A percentile compares a stretch with the other conserved stretches of the same genome.
phyloP scores from a whole-genome alignment of 2,113 vertebrate genomes.

The Lepus americanus region DNA sequence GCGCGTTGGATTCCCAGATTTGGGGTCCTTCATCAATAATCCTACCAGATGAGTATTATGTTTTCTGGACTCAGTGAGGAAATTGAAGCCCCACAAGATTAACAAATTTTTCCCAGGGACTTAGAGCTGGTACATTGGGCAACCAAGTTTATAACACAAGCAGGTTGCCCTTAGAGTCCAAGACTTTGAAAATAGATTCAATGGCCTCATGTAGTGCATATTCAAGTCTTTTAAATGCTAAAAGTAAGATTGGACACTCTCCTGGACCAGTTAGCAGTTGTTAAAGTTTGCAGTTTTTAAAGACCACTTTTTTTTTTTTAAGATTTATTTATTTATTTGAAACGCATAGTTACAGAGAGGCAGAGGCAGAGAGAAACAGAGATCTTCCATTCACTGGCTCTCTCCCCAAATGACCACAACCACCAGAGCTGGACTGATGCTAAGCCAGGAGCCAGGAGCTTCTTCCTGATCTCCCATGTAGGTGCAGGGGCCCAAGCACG shows the following conservation, averaged over 20 bases:
- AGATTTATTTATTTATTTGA: too few relatives aligned
- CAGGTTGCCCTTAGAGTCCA: neutral
- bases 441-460: too few relatives aligned
- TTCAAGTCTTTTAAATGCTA: neutral
- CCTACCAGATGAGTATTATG: neutral
- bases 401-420: too few relatives aligned
- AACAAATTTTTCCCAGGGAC: neutral
- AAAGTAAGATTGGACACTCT: neutral
- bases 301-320: neutral
- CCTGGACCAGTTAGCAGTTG: neutral
- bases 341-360: too few relatives aligned
- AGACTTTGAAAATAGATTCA: neutral
- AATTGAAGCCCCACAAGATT: neutral
- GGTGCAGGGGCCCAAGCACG: too few relatives aligned
- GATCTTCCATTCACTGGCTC: too few relatives aligned
- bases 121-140: neutral
- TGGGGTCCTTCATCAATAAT: too few relatives aligned
- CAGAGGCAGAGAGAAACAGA: too few relatives aligned
- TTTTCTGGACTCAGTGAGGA: neutral
- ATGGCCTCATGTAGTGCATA: neutral
- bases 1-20: too few relatives aligned
- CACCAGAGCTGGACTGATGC: too few relatives aligned
- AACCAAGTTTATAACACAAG: neutral
- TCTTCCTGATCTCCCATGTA: too few relatives aligned
- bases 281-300: slow-evolving; percentile 46